A percentile compares a stretch with the other conserved stretches of the same genome.
These are phyloP conservation scores for Pocillopora damicornis DNA, from an alignment of 64 coral and sea anemone species.

Conservation along the genomic window DNA sequence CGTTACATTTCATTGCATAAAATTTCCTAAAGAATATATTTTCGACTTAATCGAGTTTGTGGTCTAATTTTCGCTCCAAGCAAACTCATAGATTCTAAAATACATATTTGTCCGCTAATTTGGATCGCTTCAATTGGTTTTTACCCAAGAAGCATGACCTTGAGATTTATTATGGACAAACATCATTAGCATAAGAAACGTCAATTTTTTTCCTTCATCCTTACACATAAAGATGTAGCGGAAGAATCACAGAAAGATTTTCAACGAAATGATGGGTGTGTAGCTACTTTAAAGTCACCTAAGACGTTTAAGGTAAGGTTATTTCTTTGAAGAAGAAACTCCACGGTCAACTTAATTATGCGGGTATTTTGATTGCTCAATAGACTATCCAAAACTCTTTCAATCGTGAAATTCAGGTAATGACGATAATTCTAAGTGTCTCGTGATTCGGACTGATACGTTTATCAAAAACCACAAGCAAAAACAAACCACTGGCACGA, in stretches of 20 bases:
- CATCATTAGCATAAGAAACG: background rate
- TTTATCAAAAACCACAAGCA: too few relatives aligned
- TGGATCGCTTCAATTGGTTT: background rate
- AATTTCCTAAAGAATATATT: background rate
- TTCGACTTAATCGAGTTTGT: background rate
- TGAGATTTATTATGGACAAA: background rate
- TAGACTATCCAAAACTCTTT: background rate
- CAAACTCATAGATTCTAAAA: background rate
- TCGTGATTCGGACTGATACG: too few relatives aligned
- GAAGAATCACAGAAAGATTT: background rate
- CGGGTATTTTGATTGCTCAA: conserved; percentile 1
- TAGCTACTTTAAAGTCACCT: background rate
- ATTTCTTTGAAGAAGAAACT: background rate
- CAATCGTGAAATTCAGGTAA: background rate
- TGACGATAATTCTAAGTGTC: too few relatives aligned
- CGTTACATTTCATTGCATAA: background rate
- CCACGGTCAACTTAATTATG: background rate
- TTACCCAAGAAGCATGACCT: background rate
- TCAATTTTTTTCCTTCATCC: background rate
- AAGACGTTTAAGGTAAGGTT: background rate
- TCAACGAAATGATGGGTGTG: background rate
- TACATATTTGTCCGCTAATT: background rate
- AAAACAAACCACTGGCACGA: too few relatives aligned
- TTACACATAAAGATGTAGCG: background rate
- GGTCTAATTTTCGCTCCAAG: background rate